Evolutionary conservation across 2,888 invertebrate genomes (phyloP).

Genomic region (Agriotes lineatus): DNA sequence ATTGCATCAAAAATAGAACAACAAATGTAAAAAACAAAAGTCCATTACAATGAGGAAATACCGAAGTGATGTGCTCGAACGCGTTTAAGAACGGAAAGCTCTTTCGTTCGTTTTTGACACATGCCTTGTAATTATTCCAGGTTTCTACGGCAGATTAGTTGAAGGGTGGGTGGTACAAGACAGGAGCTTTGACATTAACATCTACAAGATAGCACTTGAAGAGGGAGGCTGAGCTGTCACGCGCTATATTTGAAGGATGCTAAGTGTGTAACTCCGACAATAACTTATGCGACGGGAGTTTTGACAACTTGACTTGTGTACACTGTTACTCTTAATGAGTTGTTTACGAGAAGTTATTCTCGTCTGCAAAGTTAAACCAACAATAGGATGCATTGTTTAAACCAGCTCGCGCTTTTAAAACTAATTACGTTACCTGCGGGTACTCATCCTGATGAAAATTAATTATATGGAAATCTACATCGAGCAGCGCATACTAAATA

Average conservation of each 20-base stretch:
- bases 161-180: slow-evolving; percentile 32
- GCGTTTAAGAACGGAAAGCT: too few species aligned
- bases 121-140: slow-evolving; percentile 14
- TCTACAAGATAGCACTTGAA: slow-evolving; percentile 42
- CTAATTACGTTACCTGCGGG: slow-evolving; percentile 43
- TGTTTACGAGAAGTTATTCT: slow-evolving; percentile 50
- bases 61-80: too few species aligned
- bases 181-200: slow-evolving; percentile 47
- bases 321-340: slow-evolving; percentile 51
- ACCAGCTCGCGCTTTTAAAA: slow-evolving; percentile 42
- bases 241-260: slow-evolving; percentile 46
- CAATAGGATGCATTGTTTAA: slow-evolving; percentile 46
- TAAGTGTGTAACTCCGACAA: slow-evolving; percentile 48
- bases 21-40: too few species aligned
- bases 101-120: background rate
- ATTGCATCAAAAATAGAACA: too few species aligned
- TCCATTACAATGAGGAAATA: too few species aligned
- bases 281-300: slow-evolving; percentile 49
- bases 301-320: slow-evolving; percentile 52
- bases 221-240: slow-evolving; percentile 46
- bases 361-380: slow-evolving; percentile 49
- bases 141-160: slow-evolving; percentile 22
- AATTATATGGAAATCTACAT: background rate
- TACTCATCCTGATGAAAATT: slow-evolving; percentile 11
- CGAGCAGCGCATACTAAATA: background rate